phyloP scores from a whole-genome alignment of 2,888 invertebrate genomes.

The Conomelus anceps region DNA sequence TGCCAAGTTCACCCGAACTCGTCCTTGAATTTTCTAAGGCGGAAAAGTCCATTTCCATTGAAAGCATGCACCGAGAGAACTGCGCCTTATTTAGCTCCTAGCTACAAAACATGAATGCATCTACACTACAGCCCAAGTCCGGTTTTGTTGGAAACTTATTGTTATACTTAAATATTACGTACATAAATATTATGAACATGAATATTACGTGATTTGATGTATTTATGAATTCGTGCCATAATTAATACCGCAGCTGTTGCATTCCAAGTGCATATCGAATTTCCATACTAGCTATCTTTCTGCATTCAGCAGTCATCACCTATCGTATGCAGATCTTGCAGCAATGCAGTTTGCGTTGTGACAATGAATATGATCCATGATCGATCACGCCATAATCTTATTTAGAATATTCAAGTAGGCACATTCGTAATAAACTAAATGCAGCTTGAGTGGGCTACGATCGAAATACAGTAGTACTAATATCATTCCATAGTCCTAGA shows the following conservation, averaged over 20 bases:
- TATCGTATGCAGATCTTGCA: not conserved
- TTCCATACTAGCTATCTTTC: not conserved
- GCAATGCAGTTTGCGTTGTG: not conserved
- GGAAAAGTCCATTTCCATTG: not conserved
- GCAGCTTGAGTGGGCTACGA: not conserved
- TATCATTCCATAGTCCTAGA: not conserved
- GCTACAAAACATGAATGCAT: not conserved
- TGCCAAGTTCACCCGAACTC: not conserved
- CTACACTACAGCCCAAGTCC: not conserved
- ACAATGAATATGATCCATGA: not conserved
- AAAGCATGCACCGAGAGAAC: not conserved
- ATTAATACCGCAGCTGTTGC: not conserved
- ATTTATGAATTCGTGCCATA: not conserved
- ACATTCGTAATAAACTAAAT: not conserved
- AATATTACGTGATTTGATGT: not conserved
- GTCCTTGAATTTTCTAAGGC: not conserved
- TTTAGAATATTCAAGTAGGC: not conserved
- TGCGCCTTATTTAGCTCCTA: not conserved
- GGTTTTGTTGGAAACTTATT: not conserved
- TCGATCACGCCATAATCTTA: not conserved
- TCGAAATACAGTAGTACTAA: not conserved
- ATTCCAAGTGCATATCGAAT: not conserved
- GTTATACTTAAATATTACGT: no score
- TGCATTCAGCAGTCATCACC: not conserved
- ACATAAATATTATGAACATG: not conserved